These are phyloP conservation scores for Phalacrocorax carbo DNA, from an alignment of 2,113 vertebrate species.

Conservation along the genomic window DNA sequence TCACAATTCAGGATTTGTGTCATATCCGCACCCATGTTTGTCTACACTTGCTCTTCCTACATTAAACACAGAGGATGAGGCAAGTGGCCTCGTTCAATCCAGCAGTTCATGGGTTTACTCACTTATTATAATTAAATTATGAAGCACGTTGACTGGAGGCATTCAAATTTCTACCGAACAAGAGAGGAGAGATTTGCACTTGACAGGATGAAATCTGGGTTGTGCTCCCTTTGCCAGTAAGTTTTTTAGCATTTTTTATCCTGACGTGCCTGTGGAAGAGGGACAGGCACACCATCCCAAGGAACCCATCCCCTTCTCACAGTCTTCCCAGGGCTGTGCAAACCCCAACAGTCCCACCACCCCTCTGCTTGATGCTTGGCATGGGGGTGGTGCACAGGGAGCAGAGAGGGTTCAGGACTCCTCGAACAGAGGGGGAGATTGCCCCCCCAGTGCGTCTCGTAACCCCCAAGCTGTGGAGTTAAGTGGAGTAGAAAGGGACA, in stretches of 20 bases:
- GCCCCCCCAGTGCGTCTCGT: rapidly evolving
- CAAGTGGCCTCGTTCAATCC: background rate
- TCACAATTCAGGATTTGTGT: background rate
- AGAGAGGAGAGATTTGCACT: background rate
- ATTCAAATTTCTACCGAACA: background rate
- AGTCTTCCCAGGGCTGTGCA: background rate
- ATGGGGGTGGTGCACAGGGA: background rate
- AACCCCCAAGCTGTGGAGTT: background rate
- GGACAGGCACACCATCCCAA: background rate
- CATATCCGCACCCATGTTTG: background rate
- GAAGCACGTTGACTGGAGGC: background rate
- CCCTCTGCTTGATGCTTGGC: background rate
- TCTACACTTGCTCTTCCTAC: background rate
- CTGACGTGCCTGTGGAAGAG: background rate
- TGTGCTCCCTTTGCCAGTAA: background rate
- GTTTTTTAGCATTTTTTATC: background rate
- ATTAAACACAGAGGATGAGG: background rate
- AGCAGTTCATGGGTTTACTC: background rate
- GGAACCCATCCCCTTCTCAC: background rate
- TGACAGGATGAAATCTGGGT: background rate
- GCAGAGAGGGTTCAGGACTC: background rate
- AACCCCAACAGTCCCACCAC: background rate
- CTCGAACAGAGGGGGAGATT: background rate
- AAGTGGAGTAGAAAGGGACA: background rate
- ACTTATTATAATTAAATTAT: background rate